Base-by-base conservation (phyloP, 2,888 invertebrate species). In the Psylliodes chrysocephalus region DNA sequence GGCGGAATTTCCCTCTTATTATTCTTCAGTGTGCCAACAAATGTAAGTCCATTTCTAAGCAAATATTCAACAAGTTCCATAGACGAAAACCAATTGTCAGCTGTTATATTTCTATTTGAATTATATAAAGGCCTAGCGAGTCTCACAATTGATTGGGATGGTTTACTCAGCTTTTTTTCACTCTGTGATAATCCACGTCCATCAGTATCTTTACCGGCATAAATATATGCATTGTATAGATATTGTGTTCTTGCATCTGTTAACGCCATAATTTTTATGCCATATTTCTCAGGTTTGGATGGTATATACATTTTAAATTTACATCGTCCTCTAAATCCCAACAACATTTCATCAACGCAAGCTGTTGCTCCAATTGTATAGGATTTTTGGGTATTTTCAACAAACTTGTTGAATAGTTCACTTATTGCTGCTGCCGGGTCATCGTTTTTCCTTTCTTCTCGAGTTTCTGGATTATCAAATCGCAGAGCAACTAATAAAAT, bases 291-390 rank as follows among this genome's bases (percentile, higher is more conserved):
- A n/a, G n/a, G n/a, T n/a, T n/a, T n/a, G n/a, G n/a, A n/a, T n/a
- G n/a, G n/a, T n/a, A n/a, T n/a, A n/a, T n/a, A n/a, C n/a, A n/a
- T n/a, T n/a, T n/a, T n/a, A n/a, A n/a, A n/a, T n/a, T n/a, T n/a
- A n/a, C n/a, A n/a, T n/a, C n/a, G n/a, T n/a, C 72, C 74, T 51
- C 72, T 22, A 63, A 75, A 77, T 33, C 52, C 63, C 33, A 77
- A 42, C 17, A 76, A 65, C 69, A 76, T 73, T 70, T 78, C 73
- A 59, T 76, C 74, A 19, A 75, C 67, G n/a, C 71, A 74, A 18
- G 51, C 49, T 22, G 35, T 57, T 14, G 38, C 56, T 18, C 63
- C 59, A 14, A 63, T 38, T 18, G 35, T 35, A 30, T 63, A 60
- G 1, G 18, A 19, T 25, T 14, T 18, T 59, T 63, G 63, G 19